A percentile compares a stretch with the other conserved stretches of the same genome.
These are phyloP conservation scores for Lichenostomus cassidix DNA, from an alignment of 2,113 vertebrate genomes.

Conservation along the genomic window DNA sequence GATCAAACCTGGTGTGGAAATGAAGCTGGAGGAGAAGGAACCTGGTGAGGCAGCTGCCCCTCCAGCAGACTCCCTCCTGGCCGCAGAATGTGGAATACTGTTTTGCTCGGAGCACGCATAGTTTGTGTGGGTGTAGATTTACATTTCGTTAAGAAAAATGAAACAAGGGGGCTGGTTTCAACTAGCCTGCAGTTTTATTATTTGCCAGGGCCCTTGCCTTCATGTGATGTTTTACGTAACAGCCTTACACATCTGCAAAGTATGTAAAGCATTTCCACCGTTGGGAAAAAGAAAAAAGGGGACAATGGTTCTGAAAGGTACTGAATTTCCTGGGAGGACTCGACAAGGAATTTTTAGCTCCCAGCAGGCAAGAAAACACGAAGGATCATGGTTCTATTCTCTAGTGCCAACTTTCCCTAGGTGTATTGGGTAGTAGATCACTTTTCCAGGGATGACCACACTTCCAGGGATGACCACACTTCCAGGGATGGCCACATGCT, in stretches of 20 bases:
- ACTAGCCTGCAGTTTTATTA: conserved; percentile 67
- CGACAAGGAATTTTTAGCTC: background rate
- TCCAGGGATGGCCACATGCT: background rate
- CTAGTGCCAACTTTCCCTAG: background rate
- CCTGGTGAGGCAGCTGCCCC: background rate
- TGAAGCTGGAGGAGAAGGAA: background rate
- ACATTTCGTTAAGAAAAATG: conserved; percentile 48
- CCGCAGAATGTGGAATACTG: background rate
- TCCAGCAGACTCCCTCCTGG: background rate
- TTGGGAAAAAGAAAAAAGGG: background rate
- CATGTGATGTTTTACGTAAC: conserved; percentile 57
- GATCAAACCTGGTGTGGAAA: background rate
- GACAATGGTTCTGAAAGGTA: conserved; percentile 20
- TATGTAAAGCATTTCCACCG: conserved; percentile 57
- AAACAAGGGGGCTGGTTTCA: conserved; percentile 51
- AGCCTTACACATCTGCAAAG: conserved; percentile 50
- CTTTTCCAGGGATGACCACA: background rate
- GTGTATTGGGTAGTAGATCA: background rate
- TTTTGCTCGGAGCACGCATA: conserved; percentile 45
- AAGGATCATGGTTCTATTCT: background rate
- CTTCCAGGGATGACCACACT: background rate
- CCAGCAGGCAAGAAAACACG: background rate
- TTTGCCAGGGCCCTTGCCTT: conserved; percentile 43
- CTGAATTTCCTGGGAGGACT: background rate
- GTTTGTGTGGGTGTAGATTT: conserved; percentile 68